A percentile compares a stretch with the other conserved stretches of the same genome.
These are phyloP conservation scores for Erythrocercus mccallii DNA, from an alignment of 2,113 vertebrate genomes.

Conservation along the genomic window DNA sequence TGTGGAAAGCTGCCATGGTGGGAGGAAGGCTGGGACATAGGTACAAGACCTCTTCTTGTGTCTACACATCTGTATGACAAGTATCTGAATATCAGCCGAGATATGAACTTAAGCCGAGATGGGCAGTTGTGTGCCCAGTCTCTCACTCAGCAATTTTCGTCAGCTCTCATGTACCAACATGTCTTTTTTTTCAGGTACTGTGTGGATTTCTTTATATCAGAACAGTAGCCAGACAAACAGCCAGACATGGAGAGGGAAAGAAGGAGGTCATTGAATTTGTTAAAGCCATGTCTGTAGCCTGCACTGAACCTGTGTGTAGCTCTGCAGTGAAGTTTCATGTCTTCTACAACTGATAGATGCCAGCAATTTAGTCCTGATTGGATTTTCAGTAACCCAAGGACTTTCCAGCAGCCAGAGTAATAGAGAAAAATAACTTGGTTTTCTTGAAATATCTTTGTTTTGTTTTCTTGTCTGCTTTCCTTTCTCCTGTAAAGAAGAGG, in stretches of 20 bases:
- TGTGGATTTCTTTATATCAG: neutral
- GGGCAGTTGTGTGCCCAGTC: neutral
- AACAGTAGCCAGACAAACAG: neutral
- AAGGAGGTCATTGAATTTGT: neutral
- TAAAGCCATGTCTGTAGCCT: neutral
- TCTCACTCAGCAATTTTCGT: neutral
- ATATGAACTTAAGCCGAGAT: neutral
- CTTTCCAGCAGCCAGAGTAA: neutral
- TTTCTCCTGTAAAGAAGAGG: neutral
- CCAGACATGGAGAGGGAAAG: neutral
- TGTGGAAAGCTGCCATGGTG: neutral
- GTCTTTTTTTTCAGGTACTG: neutral
- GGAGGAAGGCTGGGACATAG: neutral
- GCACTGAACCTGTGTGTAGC: neutral
- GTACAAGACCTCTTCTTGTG: neutral
- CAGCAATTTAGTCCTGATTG: neutral
- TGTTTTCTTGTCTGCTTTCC: neutral
- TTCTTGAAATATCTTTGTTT: neutral
- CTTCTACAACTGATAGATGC: neutral
- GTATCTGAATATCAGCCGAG: neutral
- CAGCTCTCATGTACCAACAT: neutral
- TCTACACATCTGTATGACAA: fast-evolving
- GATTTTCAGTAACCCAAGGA: neutral
- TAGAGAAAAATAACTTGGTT: neutral
- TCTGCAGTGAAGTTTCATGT: neutral